Conservation (phyloP, 2,113 vertebrate genomes). For the Centropristis striata region DNA sequence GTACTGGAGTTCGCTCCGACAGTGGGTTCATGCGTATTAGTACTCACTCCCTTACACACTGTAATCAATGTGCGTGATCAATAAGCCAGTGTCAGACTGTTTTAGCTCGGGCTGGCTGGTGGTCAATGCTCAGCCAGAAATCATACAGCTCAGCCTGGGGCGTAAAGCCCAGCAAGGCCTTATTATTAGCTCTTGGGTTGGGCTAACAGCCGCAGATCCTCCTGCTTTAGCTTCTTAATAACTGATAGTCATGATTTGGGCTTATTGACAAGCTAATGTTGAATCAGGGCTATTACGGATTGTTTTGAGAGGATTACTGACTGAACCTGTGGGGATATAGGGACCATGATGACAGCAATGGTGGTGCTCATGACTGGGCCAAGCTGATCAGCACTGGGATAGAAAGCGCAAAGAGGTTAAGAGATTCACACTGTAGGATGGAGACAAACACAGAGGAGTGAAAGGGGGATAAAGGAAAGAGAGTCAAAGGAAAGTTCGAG, state of each 20-base stretch:
- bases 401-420: conserved; percentile 24
- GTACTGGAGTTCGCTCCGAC: conserved; percentile 34
- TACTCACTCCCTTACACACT: conserved; percentile 18
- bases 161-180: conserved; percentile 33
- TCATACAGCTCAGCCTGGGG: conserved; percentile 53
- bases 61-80: conserved; percentile 72
- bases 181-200: conserved; percentile 54
- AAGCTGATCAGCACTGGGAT: conserved; percentile 52
- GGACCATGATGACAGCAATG: conserved; percentile 34
- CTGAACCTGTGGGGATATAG: conserved; percentile 52
- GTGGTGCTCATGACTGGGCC: conserved; percentile 43
- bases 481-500: neutral
- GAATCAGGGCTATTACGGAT: conserved; percentile 69
- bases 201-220: conserved; percentile 60
- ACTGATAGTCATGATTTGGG: conserved; percentile 71
- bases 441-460: conserved; percentile 22
- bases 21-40: conserved; percentile 7
- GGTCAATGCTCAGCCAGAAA: conserved; percentile 55
- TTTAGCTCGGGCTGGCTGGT: conserved; percentile 51
- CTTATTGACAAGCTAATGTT: conserved; percentile 77
- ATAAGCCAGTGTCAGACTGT: conserved; percentile 66
- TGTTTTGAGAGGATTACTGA: conserved; percentile 77
- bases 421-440: conserved; percentile 18
- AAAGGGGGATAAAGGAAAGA: neutral
- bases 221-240: conserved; percentile 58